Base-by-base conservation (phyloP, 2,113 vertebrate genomes). In the Solea solea region DNA sequence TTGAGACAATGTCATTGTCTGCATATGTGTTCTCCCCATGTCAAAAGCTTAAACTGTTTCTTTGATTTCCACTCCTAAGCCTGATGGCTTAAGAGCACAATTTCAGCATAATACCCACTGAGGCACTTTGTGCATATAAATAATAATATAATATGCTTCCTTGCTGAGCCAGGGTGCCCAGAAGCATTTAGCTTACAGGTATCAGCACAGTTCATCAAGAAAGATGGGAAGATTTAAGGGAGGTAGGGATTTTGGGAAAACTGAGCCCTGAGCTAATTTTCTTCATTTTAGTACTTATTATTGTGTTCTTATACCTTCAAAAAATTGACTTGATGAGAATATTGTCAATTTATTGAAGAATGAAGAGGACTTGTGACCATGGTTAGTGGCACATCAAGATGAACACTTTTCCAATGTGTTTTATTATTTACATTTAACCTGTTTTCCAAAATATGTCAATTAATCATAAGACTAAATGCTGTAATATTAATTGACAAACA, bases 131-230 rank as follows among this genome's bases (percentile, higher is more conserved):
- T 84, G 64, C 76, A 54, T 64, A 80, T 82, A 64, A 34, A 34
- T 34, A 82, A 86, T 82, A 72, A 86, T 80, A 67, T 9, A 72
- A 25, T 3, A 8, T 4, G 40, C 65, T 64, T 83, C 42, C 66
- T 62, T 56, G 64, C 50, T 28, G 52, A 80, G 69, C 48, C 52
- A 12, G 1, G 27, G 49, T 53, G 70, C 70, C 63, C 51, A 12
- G 27, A n/a, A 49, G 78, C 72, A 57, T 78, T 86, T 69, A 63
- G 69, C 57, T 57, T 15, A 34, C 2, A 5, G 45, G 67, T 64
- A 82, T 80, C 78, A 48, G 59, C 65, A 1, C 34, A 66, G 78
- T 74, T 86, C 69, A 80, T 81, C 78, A 74, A 42, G 52, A 53
- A 13, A 52, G 68, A 85, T n/a, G 57, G 51, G 76, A 34, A 71